These are phyloP conservation scores for Lagodon rhomboides DNA, from an alignment of 2,797 vertebrate genomes.

Conservation along the genomic window DNA sequence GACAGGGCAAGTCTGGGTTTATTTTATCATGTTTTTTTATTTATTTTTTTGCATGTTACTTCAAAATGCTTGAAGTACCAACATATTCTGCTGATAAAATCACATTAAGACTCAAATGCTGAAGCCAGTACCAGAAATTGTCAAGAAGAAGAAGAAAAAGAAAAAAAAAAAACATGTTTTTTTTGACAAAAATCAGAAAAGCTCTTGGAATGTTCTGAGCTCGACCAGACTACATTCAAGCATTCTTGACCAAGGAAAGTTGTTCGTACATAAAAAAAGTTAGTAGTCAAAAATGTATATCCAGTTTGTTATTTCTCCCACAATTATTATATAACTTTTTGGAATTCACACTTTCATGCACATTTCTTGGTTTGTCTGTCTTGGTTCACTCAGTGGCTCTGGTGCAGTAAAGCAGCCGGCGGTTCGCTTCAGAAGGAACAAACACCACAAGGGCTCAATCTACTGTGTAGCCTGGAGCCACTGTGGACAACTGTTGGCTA, in stretches of 20 bases:
- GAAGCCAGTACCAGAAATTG: background rate
- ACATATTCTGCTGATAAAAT: background rate
- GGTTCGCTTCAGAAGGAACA: conserved; percentile 97
- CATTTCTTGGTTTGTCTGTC: background rate
- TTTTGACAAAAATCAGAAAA: background rate
- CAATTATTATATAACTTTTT: too few relatives aligned
- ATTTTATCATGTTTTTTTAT: too few relatives aligned
- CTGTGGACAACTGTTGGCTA: conserved; percentile 95
- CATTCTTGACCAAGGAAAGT: background rate
- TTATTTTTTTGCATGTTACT: background rate
- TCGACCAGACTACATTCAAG: background rate
- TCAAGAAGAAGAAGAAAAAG: background rate
- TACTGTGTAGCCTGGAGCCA: conserved; percentile 99
- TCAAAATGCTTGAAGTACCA: background rate
- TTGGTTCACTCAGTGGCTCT: conserved; percentile 78
- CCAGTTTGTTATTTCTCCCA: background rate
- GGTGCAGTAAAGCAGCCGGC: conserved; percentile 88
- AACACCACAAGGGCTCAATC: conserved; percentile 99
- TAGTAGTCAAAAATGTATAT: background rate
- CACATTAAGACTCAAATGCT: background rate
- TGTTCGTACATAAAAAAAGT: background rate
- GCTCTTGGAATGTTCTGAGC: background rate
- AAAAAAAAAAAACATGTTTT: background rate
- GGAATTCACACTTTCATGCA: too few relatives aligned
- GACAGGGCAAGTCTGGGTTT: too few relatives aligned